These are phyloP conservation scores for Paramuricea clavata DNA, from an alignment of 92 coral and sea anemone genomes.

Conservation along the genomic window DNA sequence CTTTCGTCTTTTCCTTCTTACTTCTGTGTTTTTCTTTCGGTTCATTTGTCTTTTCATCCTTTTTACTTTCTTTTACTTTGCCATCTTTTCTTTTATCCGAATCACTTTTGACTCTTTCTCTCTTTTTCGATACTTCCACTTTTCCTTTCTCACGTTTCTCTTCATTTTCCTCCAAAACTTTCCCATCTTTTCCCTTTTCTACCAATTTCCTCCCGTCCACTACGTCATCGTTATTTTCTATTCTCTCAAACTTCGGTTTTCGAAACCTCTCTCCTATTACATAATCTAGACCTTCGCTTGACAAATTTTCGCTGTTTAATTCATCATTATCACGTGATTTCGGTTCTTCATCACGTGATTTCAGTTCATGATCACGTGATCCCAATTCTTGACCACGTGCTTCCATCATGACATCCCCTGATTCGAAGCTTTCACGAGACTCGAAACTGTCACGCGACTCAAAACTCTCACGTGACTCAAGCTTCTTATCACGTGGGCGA, in stretches of 20 bases:
- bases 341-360: neutral
- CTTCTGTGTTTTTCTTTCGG: neutral
- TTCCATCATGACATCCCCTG: neutral
- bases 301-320: neutral
- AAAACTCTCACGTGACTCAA: neutral
- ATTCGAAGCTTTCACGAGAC: neutral
- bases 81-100: neutral
- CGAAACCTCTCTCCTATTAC: neutral
- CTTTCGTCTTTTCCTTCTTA: neutral
- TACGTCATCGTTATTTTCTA: neutral
- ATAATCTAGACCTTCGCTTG: neutral
- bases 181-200: neutral
- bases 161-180: neutral
- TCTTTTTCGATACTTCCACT: neutral
- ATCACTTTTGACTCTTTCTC: conserved; percentile 16
- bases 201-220: neutral
- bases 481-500: neutral
- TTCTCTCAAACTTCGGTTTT: conserved; percentile 29
- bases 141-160: neutral
- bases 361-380: neutral
- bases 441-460: neutral
- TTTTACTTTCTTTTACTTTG: neutral
- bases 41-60: neutral
- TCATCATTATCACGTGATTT: conserved; percentile 4
- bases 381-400: neutral